These are phyloP conservation scores for Corapipo altera DNA, from an alignment of 2,113 vertebrate genomes.

Conservation along the genomic window DNA sequence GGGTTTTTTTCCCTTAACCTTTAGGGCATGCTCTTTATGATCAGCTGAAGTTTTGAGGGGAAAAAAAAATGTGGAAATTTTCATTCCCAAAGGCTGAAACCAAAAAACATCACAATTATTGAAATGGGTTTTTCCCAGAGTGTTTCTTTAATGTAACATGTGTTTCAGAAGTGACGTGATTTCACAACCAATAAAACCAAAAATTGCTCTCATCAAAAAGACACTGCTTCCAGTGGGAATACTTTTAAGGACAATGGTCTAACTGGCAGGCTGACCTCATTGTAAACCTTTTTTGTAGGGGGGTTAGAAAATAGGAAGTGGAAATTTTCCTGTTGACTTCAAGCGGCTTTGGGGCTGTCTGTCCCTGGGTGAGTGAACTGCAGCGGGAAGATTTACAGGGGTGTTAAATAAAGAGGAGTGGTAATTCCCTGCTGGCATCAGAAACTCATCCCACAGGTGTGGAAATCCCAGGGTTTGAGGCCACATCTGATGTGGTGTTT, in stretches of 20 bases:
- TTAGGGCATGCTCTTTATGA: not conserved
- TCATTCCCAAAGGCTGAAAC: slow-evolving; percentile 11
- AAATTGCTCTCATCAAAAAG: slow-evolving; percentile 39
- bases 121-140: slow-evolving; percentile 11
- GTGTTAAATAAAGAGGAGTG: not conserved
- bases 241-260: slow-evolving; percentile 23
- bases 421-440: not conserved
- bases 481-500: not conserved
- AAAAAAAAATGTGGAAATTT: not conserved
- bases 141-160: slow-evolving; percentile 16
- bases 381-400: not conserved
- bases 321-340: not conserved
- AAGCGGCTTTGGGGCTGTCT: not conserved
- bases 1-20: not conserved
- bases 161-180: slow-evolving; percentile 39
- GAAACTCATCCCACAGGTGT: not conserved
- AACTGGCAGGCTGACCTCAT: not conserved
- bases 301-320: slow-evolving; percentile 10
- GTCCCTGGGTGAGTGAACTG: not conserved
- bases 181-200: slow-evolving; percentile 47
- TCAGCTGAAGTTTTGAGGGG: slow-evolving; percentile 28
- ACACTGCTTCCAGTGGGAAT: slow-evolving; percentile 10
- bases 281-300: not conserved
- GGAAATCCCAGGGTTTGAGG: not conserved
- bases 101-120: not conserved